Base-by-base conservation (phyloP, 2,113 vertebrate genomes). In the Ranitomeya imitator region DNA sequence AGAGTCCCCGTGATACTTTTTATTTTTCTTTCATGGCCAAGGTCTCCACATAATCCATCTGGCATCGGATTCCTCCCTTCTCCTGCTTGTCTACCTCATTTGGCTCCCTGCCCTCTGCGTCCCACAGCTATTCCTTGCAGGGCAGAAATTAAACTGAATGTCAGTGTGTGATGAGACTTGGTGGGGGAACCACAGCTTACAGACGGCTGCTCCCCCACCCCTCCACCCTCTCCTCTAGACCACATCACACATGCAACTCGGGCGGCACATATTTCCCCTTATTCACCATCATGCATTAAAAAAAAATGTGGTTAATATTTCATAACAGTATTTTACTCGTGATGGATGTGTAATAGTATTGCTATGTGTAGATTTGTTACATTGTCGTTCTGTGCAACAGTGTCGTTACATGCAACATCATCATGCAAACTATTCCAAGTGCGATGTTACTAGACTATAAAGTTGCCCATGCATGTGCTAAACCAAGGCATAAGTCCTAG, bases 121-220 rank as follows among this genome's bases (percentile, higher is more conserved):
- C 85, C 85, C 73, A 26, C 85, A 86, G 85, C 52, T 84, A 79
- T 63, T 90, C 51, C 81, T 90, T 86, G 26, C 85, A 79, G 71
- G 55, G 59, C 88, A 61, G 73, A 65, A 86, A 86, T 86, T 52
- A 86, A 86, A 78, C 85, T 19, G 57, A 78, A 78, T 77, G 73
- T 63, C 85, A 86, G 10, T n/a, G 74, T 86, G 71, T 85, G 84
- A 85, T 85, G 84, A 85, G 83, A 76, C 45, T 76, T 76, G 73
- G 78, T 65, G 85, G 85, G 71, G 71, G 85, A 61, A 21, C 74
- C 23, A 59, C 45, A 37, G 71, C 60, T 26, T 76, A 18, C 85
- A 86, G 85, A 86, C 73, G 37, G 57, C 73, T 78, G 85, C 37
- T 52, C 26, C 74, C 71, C 55, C 83, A 55, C 14, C 85, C 74